Percentiles rank a stretch among this genome's conserved stretches.
Evolutionary conservation across 1,140 invertebrate genomes (phyloP).

Genomic region (Drosophila nigromelanica): DNA sequence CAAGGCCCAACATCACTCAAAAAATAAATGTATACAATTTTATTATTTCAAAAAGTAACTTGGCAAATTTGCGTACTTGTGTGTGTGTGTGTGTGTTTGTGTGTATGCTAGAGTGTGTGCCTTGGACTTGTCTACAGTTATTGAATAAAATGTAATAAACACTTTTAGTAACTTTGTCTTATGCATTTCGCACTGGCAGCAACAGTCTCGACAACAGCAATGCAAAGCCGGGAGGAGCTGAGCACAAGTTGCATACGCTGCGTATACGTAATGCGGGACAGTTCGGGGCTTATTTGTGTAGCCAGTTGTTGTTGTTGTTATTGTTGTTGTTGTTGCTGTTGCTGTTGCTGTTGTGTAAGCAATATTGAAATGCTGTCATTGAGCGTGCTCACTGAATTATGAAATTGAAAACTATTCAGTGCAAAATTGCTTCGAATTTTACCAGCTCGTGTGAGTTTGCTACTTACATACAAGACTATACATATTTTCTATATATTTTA

Average conservation of each 20-base stretch:
- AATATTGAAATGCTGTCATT: constrained; percentile 81
- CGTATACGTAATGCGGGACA: constrained; percentile 69
- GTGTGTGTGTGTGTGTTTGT: constrained; percentile 36
- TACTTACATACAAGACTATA: constrained; percentile 7
- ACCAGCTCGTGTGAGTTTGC: constrained; percentile 52
- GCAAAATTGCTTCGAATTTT: constrained; percentile 75
- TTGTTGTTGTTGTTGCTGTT: not conserved
- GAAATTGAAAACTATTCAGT: constrained; percentile 83
- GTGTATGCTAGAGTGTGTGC: constrained; percentile 20
- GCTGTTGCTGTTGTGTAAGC: constrained; percentile 50
- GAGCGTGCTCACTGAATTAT: constrained; percentile 81
- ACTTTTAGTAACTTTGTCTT: constrained; percentile 81
- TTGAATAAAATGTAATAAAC: constrained; percentile 82
- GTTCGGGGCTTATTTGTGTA: constrained; percentile 52
- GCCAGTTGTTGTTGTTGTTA: constrained; percentile 36
- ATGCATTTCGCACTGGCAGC: constrained; percentile 54
- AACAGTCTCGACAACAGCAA: constrained; percentile 19
- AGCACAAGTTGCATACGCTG: constrained; percentile 50
- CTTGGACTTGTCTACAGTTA: constrained; percentile 51
- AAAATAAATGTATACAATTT: constrained; percentile 68
- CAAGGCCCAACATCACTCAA: constrained; percentile 1
- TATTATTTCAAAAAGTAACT: constrained; percentile 75
- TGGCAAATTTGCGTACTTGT: constrained; percentile 54
- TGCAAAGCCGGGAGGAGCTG: constrained; percentile 1
- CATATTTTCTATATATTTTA: not conserved